These are phyloP conservation scores for Acronicta psi DNA, from an alignment of 2,888 invertebrate species.

Conservation along the genomic window DNA sequence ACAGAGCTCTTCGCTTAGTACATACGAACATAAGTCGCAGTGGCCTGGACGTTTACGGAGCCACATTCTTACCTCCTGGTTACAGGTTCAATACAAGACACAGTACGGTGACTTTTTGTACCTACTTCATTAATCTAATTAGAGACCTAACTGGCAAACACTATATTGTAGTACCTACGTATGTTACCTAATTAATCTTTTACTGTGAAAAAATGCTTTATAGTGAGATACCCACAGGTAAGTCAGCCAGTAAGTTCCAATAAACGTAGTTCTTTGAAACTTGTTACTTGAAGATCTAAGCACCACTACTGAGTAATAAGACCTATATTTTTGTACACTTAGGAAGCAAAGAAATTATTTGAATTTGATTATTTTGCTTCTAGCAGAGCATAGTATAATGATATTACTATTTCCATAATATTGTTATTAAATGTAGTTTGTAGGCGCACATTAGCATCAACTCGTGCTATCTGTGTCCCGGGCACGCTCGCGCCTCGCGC, in stretches of 20 bases:
- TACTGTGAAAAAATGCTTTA: too few relatives aligned
- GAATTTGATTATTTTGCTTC: too few relatives aligned
- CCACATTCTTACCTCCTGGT: not conserved
- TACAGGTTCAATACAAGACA: not conserved
- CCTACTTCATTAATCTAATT: too few relatives aligned
- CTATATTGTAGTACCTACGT: too few relatives aligned
- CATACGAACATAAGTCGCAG: not conserved
- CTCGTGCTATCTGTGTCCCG: slow-evolving; percentile 4
- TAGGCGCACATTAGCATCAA: slow-evolving; percentile 21
- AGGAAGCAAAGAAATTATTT: too few relatives aligned
- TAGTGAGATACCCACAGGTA: too few relatives aligned
- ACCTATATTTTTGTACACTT: too few relatives aligned
- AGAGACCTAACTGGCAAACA: not conserved
- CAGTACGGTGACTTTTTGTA: not conserved
- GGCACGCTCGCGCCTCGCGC: slow-evolving; percentile 28
- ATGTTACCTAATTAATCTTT: too few relatives aligned
- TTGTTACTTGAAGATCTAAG: too few relatives aligned
- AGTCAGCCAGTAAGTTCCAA: too few relatives aligned
- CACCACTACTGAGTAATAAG: too few relatives aligned
- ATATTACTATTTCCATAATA: slow-evolving; percentile 5
- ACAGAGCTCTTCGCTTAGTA: not conserved
- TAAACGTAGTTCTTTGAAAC: too few relatives aligned
- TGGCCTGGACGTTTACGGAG: not conserved
- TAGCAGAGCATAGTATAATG: not conserved
- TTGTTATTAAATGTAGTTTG: slow-evolving; percentile 1